Percentiles rank a stretch among this genome's conserved stretches.
Evolutionary conservation across 2,797 vertebrate species (phyloP).

Genomic region (Babyrousa celebensis): DNA sequence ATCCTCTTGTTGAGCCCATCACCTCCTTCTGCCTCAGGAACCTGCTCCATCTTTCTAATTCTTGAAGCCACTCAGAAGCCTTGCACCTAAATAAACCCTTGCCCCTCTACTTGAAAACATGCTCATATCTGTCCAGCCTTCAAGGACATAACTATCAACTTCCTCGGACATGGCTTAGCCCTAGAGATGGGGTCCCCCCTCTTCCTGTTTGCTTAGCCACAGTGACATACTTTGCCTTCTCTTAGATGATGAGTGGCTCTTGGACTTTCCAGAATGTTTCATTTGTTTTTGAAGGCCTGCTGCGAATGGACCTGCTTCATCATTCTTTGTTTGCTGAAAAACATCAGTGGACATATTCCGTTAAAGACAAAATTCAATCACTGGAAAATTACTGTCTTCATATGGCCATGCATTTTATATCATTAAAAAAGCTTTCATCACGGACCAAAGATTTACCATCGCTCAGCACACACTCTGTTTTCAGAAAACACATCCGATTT

Average conservation of each 20-base stretch:
- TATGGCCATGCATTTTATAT: neutral
- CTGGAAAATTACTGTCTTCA: neutral
- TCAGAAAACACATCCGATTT: neutral
- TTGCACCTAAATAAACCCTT: neutral
- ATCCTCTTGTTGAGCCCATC: neutral
- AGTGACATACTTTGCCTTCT: slow-evolving; percentile 95
- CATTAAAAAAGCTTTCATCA: neutral
- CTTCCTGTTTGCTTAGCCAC: slow-evolving; percentile 93
- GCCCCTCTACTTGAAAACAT: neutral
- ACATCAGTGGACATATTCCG: neutral
- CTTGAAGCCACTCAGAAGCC: neutral
- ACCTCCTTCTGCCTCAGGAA: neutral
- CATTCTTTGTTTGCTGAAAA: slow-evolving; percentile 96
- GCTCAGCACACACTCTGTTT: neutral
- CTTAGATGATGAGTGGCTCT: slow-evolving; percentile 92
- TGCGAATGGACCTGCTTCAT: slow-evolving; percentile 96
- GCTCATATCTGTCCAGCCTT: neutral
- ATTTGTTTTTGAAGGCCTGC: slow-evolving; percentile 95
- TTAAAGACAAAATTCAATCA: slow-evolving; percentile 8
- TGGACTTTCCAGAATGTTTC: slow-evolving; percentile 90
- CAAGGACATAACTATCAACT: neutral
- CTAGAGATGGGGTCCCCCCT: neutral
- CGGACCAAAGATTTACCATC: neutral
- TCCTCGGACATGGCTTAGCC: neutral
- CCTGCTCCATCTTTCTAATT: neutral